Base-by-base conservation (phyloP, 2,797 vertebrate genomes). In the Sebastes goodei region DNA sequence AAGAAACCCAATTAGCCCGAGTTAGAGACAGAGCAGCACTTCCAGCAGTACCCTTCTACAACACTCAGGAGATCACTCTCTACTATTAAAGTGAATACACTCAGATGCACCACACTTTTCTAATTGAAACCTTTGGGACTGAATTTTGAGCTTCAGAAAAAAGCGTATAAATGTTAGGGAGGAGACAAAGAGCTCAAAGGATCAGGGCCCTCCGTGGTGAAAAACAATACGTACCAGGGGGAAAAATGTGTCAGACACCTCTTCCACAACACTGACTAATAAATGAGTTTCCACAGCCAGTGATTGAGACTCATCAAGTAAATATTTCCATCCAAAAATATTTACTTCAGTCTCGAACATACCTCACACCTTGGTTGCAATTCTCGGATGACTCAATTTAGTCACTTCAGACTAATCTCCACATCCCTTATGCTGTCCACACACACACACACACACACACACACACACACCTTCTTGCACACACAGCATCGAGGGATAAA, bases 51-150 rank as follows among this genome's bases (percentile, higher is more conserved):
- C 76, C 90, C 88, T 80, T 90, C 93, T 76, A 79, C 88, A 93
- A 87, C 93, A 94, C 95, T 94, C 92, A 76, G 90, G 95, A 95
- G 94, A 95, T 93, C 93, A 78, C 91, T 91, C 87, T 84, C 91
- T 87, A 90, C 94, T 92, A 94, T 95, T 95, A 96, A 92, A 94
- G 89, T 78, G 92, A 94, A 94, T 90, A 84, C 93, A 93, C 92
- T 92, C 87, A 88, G 79, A 94, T 92, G 91, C 91, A 87, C 86
- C 75, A 82, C 85, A 90, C 93, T 93, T 95, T 95, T 95, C 92
- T 96, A 96, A 96, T 96, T 96, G 92, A 96, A 96, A 96, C 96
- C 95, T 94, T 77, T 93, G 96, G 95, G 95, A 96, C 86, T 84
- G 80, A 87, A 86, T 92, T 95, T 93, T 84, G 86, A 93, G 93